These are phyloP conservation scores for Thamnaconus septentrionalis DNA, from an alignment of 2,113 vertebrate genomes.

Conservation along the genomic window DNA sequence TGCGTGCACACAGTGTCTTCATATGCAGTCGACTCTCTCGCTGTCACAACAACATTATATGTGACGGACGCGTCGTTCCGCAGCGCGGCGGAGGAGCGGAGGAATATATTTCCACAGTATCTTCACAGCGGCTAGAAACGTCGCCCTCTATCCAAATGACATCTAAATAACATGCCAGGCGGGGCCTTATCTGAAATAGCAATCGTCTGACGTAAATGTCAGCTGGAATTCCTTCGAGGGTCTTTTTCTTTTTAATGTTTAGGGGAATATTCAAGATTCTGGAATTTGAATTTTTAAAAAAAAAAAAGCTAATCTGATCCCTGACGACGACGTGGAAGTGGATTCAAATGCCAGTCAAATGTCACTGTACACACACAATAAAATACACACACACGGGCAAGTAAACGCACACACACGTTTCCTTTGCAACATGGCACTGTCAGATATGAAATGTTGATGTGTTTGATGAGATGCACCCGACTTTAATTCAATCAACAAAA, in stretches of 20 bases:
- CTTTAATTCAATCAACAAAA: too few species aligned
- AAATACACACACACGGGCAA: neutral
- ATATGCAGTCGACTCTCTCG: neutral
- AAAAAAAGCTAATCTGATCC: constrained; percentile 44
- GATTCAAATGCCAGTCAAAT: constrained; percentile 69
- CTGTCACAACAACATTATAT: too few species aligned
- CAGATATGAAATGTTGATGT: neutral
- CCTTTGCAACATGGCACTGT: constrained; percentile 19
- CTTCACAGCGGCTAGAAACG: constrained; percentile 14
- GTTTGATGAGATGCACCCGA: too few species aligned
- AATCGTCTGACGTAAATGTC: constrained; percentile 60
- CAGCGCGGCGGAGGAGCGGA: too few species aligned
- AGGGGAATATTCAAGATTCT: constrained; percentile 39
- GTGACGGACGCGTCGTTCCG: too few species aligned
- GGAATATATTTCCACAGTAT: constrained; percentile 19
- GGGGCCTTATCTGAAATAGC: constrained; percentile 48
- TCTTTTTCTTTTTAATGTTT: constrained; percentile 15
- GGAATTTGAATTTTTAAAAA: constrained; percentile 66
- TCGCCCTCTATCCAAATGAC: constrained; percentile 36
- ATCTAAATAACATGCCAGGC: constrained; percentile 52
- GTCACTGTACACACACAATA: constrained; percentile 46
- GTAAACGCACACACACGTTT: constrained; percentile 3
- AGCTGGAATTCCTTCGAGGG: constrained; percentile 47
- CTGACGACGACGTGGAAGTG: constrained; percentile 26
- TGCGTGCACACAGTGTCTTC: constrained; percentile 8